Base-by-base conservation (phyloP, 2,797 vertebrate genomes). In the Echiichthys vipera region DNA sequence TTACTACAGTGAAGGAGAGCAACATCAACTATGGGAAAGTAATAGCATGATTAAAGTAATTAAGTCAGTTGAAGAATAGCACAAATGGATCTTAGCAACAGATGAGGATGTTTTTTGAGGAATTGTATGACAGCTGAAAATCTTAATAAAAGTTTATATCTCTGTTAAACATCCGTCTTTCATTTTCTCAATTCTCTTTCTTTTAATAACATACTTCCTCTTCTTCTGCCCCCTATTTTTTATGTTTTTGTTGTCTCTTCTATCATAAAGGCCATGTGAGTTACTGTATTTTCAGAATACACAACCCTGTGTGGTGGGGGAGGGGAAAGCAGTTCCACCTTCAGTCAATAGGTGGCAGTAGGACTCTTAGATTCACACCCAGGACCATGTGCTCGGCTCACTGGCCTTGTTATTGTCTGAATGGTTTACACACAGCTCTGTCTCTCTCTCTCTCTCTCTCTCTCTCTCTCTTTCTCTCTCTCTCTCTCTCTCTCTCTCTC, bases 261-360 rank as follows among this genome's bases (percentile, higher is more conserved):
- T 30, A 24, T 43, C 12, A 70, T 63, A 57, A 76, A 72, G 27
- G 11, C 43, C 62, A 66, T 30, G 18, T 74, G 43, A 57, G 15
- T 15, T 14, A 10, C 65, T 71, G 50, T 73, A 17, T 81, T 71
- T 73, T 47, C 30, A 36, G 71, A 30, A 71, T 75, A 27, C 37
- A 42, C 68, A 75, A 17, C 24, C n/a, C 17, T 5, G 56, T 57
- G 81, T 87, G 85, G 81, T 87, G 85, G 87, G 89, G 88, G 90
- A 81, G 71, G 85, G 87, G 84, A 37, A 22, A 18, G 63, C 64
- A 85, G 27, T 80, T 70, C 73, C 36, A n/a, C 3, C 12, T 40
- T 62, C 50, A 45, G 62, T 86, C 92, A 89, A 81, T 89, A 92
- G 92, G 91, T 91, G 92, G 92, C 92, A 93, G 89, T 92, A 86